phyloP scores from a whole-genome alignment of 2,888 invertebrate genomes.

The Lacanobia wlatinum region DNA sequence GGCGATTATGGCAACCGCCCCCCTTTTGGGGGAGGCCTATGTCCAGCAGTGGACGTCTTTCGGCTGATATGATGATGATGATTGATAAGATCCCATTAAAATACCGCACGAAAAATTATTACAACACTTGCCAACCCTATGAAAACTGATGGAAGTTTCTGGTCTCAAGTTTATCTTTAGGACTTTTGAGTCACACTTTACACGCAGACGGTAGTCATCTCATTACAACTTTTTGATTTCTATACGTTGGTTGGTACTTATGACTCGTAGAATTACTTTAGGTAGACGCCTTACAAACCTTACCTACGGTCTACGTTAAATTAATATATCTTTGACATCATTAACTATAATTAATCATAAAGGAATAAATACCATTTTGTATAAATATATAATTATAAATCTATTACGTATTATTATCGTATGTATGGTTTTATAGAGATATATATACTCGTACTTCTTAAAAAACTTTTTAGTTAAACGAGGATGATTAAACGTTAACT shows the following conservation, averaged over 20 bases:
- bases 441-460: not conserved
- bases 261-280: too few species aligned
- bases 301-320: not conserved
- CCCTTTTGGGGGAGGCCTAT: too few species aligned
- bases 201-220: not conserved
- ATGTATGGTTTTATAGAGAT: too few species aligned
- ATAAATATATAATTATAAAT: slow-evolving; percentile 13
- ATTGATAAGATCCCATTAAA: too few species aligned
- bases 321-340: slow-evolving; percentile 8
- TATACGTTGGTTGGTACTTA: too few species aligned
- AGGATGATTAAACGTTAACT: not conserved
- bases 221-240: not conserved
- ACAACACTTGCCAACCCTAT: slow-evolving; percentile 6
- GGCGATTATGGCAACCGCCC: too few species aligned
- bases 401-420: slow-evolving; percentile 19
- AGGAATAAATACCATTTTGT: slow-evolving; percentile 1
- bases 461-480: not conserved
- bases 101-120: too few species aligned
- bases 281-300: too few species aligned
- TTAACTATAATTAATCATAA: slow-evolving; percentile 24
- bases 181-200: slow-evolving; percentile 20
- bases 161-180: slow-evolving; percentile 8
- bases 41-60: too few species aligned
- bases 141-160: not conserved
- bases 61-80: too few species aligned